These are phyloP conservation scores for Fulica atra DNA, from an alignment of 2,113 vertebrate genomes.

Conservation along the genomic window DNA sequence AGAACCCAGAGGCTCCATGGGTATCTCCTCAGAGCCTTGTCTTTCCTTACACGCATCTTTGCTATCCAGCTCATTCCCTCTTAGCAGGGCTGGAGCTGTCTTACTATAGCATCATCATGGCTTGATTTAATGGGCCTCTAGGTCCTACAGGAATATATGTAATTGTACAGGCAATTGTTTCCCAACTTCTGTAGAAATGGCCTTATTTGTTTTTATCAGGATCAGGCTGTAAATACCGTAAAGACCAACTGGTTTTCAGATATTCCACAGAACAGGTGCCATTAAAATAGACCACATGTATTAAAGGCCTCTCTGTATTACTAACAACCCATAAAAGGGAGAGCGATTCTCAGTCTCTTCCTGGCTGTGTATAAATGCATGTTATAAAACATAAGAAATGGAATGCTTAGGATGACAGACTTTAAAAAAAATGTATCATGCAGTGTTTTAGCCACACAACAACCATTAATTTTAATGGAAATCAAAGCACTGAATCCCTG, in stretches of 20 bases:
- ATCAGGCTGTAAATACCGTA: not conserved
- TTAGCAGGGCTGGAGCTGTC: not conserved
- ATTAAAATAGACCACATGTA: not conserved
- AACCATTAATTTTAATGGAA: not conserved
- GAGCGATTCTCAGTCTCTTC: not conserved
- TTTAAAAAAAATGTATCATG: not conserved
- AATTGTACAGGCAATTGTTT: not conserved
- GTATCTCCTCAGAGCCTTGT: not conserved
- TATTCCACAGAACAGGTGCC: not conserved
- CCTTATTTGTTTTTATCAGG: not conserved
- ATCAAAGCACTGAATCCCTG: not conserved
- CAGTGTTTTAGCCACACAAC: not conserved
- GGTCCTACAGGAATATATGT: not conserved
- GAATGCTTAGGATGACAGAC: not conserved
- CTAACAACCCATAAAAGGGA: not conserved
- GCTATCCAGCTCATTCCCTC: not conserved
- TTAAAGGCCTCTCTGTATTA: not conserved
- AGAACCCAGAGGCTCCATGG: not conserved
- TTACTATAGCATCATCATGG: not conserved
- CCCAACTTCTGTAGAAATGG: not conserved
- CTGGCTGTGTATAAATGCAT: not conserved
- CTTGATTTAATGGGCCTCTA: not conserved
- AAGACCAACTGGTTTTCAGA: not conserved
- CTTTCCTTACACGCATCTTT: not conserved
- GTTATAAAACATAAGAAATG: not conserved